Evolutionary conservation across 2,888 invertebrate species (phyloP), one percentile per base, ranked within the genome.

Genomic region (Phymatocera aterrima): DNA sequence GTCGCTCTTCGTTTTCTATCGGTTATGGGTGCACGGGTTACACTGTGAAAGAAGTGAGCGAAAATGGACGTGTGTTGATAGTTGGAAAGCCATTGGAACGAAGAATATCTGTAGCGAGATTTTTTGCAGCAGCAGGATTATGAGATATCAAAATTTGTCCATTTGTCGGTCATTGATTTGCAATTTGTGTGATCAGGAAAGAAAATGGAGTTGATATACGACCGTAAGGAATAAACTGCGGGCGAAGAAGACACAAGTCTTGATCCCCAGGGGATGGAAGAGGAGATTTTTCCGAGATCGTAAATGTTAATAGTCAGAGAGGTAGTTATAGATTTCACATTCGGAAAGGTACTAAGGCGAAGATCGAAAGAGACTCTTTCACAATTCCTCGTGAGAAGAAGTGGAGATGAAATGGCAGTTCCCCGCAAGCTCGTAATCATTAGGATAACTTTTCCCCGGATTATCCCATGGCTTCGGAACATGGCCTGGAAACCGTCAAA

Each of bases 291-390:
- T 46, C 28, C 46, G 24, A 1, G 68, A 68, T 68, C 68, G 68
- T 68, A n/a, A 68, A 68, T 46, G 46, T 43, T 68, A 46, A 68
- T 24, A 68, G 68, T 43, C 24, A 2, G 15, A 43, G 43, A 21
- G 12, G 15, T 28, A 31, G 68, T 68, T 68, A 68, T 46, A 46
- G 68, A 68, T 68, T 68, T 46, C 43, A 46, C 68, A 68, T 68
- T 68, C n/a, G 68, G 68, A 43, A 46, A 68, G 46, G 68, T 24
- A 24, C 68, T 68, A 46, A 46, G 46, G n/a, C 68, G 46, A 21
- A 0, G 15, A 18, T n/a, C n/a, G 40, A 8, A 40, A 57, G 5
- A 28, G 10, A 57, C 57, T 57, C 15, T 24, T 28, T 46, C 46
- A 24, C 15, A 28, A 28, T 28, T 15, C 28, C 15, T 10, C 18